Conservation (phyloP, 92 coral and sea anemone species). For the Hydrozoanthus gracilis region DNA sequence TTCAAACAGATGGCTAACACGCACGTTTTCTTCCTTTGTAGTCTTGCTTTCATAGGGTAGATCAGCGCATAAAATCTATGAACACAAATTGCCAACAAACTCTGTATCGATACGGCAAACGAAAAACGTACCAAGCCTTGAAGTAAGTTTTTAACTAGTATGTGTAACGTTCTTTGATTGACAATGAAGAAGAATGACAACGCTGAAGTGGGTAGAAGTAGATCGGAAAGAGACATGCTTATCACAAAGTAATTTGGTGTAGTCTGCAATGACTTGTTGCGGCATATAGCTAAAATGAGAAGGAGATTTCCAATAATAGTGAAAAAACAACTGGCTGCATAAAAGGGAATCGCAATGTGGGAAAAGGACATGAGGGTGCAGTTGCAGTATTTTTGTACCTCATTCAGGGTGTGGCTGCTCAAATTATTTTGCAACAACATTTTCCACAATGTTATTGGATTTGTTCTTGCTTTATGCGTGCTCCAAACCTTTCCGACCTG, state of each 20-base stretch:
- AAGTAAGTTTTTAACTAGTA: too few relatives aligned
- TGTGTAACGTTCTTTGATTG: too few relatives aligned
- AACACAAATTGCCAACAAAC: neutral
- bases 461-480: too few relatives aligned
- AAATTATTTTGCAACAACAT: too few relatives aligned
- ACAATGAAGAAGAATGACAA: neutral
- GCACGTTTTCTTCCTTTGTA: neutral
- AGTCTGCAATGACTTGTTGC: neutral
- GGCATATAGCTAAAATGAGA: neutral
- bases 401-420: too few relatives aligned
- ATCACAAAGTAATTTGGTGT: conserved; percentile 6
- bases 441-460: too few relatives aligned
- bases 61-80: conserved; percentile 19
- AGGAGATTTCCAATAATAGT: neutral
- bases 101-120: conserved; percentile 11
- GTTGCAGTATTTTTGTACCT: too few relatives aligned
- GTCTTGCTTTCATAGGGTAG: conserved; percentile 13
- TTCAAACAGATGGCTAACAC: neutral
- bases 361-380: too few relatives aligned
- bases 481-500: too few relatives aligned
- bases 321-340: too few relatives aligned
- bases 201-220: neutral
- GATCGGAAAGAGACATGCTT: conserved; percentile 3
- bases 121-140: neutral
- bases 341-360: too few relatives aligned